Base-by-base conservation (phyloP, 1,140 invertebrate species). In the Nasonia giraulti region DNA sequence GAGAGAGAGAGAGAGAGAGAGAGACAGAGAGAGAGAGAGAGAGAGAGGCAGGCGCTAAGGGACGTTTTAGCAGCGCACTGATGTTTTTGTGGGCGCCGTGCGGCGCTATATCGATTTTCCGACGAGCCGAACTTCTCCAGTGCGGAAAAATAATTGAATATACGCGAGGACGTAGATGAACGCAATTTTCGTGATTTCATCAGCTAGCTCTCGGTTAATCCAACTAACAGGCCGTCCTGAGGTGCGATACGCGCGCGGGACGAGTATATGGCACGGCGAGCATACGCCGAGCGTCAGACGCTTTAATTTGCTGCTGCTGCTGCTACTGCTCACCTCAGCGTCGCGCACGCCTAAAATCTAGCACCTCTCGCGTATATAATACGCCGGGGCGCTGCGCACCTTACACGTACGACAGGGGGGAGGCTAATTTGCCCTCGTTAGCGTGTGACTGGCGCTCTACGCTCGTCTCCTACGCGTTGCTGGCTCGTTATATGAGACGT, bases 351-450 rank as follows among this genome's bases (percentile, higher is more conserved):
- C 31, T 71, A 27, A 33, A 71, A 27, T 71, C 12, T 71, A 71
- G 31, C 68, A 11, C 23, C 68, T 71, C 68, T 33, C 68, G 31
- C 68, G 68, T 31, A n/a, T n/a, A 69, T 23, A 69, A 69, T 27
- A 12, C 68, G 68, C 68, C 14, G 68, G 10, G 27, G 68, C 37
- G 50, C 55, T 33, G 6, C 69, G 37, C 62, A 33, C 50, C 55
- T 77, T 5, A 40, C 20, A 80, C 62, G 37, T 66, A 44, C 17
- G 77, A 80, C 50, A 75, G n/a, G 40, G 73, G 55, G 73, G 77
- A 55, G 90, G 89, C 89, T 91, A 91, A 91, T 91, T 91, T 89
- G 89, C 87, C 88, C 90, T 90, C 90, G 89, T 91, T 91, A 91
- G 89, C 87, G 87, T 84, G 86, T 31, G 68, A 87, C 87, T 88